Evolutionary conservation across 2,888 invertebrate genomes (phyloP).

Genomic region (Masnerella sp.): DNA sequence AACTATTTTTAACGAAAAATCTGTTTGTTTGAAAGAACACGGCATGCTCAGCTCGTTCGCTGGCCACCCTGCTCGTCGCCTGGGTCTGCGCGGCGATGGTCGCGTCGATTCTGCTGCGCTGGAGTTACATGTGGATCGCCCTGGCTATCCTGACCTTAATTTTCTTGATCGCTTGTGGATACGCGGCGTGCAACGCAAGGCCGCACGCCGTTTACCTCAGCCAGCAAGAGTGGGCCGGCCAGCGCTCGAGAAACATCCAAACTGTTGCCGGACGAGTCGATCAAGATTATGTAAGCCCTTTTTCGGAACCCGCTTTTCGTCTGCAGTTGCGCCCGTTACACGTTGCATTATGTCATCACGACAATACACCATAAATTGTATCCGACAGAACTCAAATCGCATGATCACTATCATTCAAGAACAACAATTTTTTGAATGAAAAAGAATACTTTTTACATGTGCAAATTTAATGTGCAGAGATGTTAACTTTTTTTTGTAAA

Average conservation of each 20-base stretch:
- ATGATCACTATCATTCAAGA: neutral
- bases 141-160: constrained; percentile 66
- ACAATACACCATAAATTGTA: constrained; percentile 34
- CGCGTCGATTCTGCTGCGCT: constrained; percentile 67
- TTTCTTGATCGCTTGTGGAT: constrained; percentile 68
- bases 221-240: constrained; percentile 40
- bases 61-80: constrained; percentile 67
- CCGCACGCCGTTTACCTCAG: constrained; percentile 48
- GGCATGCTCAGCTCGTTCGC: constrained; percentile 67
- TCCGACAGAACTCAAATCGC: neutral
- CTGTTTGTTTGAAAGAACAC: constrained; percentile 22
- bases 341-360: constrained; percentile 26
- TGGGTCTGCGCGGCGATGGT: constrained; percentile 69
- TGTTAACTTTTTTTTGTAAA: too few species aligned
- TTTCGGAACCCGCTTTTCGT: neutral
- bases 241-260: constrained; percentile 56
- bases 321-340: constrained; percentile 7
- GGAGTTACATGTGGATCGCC: constrained; percentile 71
- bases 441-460: too few species aligned
- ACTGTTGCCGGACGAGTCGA: constrained; percentile 64
- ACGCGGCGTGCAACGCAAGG: constrained; percentile 64
- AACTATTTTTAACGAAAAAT: too few species aligned
- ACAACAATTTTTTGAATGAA: too few species aligned
- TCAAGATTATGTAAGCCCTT: constrained; percentile 50
- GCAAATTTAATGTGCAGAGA: too few species aligned